A percentile compares a stretch with the other conserved stretches of the same genome.
Conservation (phyloP, 1,140 invertebrate species). For the Wasmannia auropunctata region DNA sequence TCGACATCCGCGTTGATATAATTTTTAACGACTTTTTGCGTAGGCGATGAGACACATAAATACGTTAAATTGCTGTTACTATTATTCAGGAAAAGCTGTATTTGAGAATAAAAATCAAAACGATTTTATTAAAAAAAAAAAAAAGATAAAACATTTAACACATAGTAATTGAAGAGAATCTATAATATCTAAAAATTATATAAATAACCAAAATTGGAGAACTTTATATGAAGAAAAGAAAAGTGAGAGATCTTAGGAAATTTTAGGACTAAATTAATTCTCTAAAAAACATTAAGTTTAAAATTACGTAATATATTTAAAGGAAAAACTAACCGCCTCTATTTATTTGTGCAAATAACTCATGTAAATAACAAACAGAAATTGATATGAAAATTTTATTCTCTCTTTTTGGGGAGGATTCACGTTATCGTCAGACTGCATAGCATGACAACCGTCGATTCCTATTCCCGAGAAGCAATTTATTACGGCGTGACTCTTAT, state of each 20-base stretch:
- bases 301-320: background rate
- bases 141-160: background rate
- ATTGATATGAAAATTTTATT: background rate
- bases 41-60: background rate
- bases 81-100: background rate
- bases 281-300: background rate
- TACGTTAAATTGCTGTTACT: background rate
- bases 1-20: background rate
- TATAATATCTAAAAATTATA: background rate
- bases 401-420: background rate
- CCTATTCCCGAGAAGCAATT: constrained; percentile 50
- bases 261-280: background rate
- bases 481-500: constrained; percentile 59
- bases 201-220: background rate
- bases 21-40: background rate
- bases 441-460: constrained; percentile 1
- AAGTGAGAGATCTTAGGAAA: background rate
- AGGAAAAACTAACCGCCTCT: background rate
- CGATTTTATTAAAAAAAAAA: background rate
- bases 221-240: background rate
- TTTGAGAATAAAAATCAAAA: background rate
- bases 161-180: background rate
- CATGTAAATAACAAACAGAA: background rate
- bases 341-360: background rate
- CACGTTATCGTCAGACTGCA: no score